Percentiles rank a stretch among this genome's conserved stretches.
phyloP scores from a whole-genome alignment of 2,113 vertebrate species.

The Cinclus cinclus region DNA sequence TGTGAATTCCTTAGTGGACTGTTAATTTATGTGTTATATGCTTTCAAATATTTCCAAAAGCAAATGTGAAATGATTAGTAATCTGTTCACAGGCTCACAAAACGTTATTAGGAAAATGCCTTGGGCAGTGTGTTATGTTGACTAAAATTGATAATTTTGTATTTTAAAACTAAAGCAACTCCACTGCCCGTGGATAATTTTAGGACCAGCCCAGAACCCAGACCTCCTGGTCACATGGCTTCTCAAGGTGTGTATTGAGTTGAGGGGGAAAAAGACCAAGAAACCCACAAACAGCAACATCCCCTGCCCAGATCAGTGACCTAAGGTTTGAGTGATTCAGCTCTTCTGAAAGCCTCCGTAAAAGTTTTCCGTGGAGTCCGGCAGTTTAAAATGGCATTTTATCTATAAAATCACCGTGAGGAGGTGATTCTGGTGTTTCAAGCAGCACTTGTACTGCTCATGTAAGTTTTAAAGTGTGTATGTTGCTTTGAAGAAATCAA shows the following conservation, averaged over 20 bases:
- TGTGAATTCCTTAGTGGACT: slow-evolving; percentile 81
- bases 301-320: rapidly evolving
- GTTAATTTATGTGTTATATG: slow-evolving; percentile 74
- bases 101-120: slow-evolving; percentile 71
- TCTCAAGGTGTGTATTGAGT: background rate
- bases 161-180: slow-evolving; percentile 8
- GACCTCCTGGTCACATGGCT: background rate
- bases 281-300: background rate
- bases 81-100: slow-evolving; percentile 55
- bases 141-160: slow-evolving; percentile 56
- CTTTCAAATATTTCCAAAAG: slow-evolving; percentile 72
- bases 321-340: background rate
- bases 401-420: background rate
- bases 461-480: background rate
- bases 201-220: background rate
- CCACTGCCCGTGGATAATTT: background rate
- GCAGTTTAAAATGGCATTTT: background rate
- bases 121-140: slow-evolving; percentile 57
- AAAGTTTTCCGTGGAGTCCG: background rate
- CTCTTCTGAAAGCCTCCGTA: background rate
- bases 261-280: background rate
- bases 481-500: background rate
- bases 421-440: background rate
- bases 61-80: slow-evolving; percentile 73
- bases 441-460: background rate